A percentile compares a stretch with the other conserved stretches of the same genome.
These are phyloP conservation scores for Polymixis lichenea DNA, from an alignment of 2,888 invertebrate genomes.

Conservation along the genomic window DNA sequence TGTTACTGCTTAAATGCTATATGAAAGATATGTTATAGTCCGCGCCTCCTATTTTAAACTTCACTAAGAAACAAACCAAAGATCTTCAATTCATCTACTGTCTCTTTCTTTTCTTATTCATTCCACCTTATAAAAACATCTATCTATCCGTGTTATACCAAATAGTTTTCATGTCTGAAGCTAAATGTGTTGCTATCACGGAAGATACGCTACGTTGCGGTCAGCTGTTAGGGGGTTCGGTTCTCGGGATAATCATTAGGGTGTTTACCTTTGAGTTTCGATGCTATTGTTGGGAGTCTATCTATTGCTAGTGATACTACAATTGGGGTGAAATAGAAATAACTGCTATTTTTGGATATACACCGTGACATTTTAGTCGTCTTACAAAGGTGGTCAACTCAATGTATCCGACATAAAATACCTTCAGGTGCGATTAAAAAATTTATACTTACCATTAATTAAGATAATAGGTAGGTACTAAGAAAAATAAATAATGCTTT, in stretches of 20 bases:
- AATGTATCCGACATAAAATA: too few species aligned
- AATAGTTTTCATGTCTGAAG: constrained; percentile 57
- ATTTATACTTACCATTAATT: too few species aligned
- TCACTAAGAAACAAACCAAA: neutral
- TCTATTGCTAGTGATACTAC: constrained; percentile 11
- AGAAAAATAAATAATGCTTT: too few species aligned
- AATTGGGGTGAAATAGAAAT: neutral
- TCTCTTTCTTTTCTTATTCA: constrained; percentile 23
- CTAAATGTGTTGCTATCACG: constrained; percentile 64
- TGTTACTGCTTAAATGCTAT: too few species aligned
- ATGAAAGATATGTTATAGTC: too few species aligned
- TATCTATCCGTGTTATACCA: constrained; percentile 30
- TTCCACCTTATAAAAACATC: neutral
- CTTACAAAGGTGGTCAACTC: too few species aligned
- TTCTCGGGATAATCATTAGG: constrained; percentile 65
- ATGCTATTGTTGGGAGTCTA: constrained; percentile 32
- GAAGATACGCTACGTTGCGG: constrained; percentile 66
- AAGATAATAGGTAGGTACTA: too few species aligned
- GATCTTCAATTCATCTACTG: neutral
- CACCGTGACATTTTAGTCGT: too few species aligned
- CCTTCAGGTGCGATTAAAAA: too few species aligned
- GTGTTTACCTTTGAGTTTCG: constrained; percentile 63
- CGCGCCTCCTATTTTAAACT: too few species aligned
- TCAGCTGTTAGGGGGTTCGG: constrained; percentile 68
- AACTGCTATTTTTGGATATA: neutral